Base-by-base conservation (phyloP, 2,888 invertebrate genomes). In the Boloria selene region DNA sequence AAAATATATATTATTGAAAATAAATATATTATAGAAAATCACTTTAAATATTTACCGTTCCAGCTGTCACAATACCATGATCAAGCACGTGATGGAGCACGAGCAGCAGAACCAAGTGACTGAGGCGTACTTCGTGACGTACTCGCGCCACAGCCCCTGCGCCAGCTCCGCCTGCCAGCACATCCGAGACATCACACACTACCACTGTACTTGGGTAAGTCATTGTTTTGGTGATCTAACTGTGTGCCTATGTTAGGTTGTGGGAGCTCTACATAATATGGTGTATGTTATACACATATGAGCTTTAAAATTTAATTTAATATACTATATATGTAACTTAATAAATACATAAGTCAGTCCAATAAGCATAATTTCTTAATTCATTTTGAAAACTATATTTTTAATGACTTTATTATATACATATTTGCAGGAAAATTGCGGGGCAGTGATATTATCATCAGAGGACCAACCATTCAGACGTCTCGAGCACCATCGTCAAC, bases 51-150 rank as follows among this genome's bases (percentile, higher is more conserved):
- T 42, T 18, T 14, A n/a, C 13, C 47, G 18, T 75, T 75, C 14
- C 81, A 94, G 93, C 75, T 93, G 93, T 73, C 93, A 93, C 78
- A 93, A 92, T 51, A 96, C 96, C 10, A 97, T 97, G 73, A 92
- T 96, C 71, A 97, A 97, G 75, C 98, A 98, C 79, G 95, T 97
- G 0, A 93, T 96, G 83, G 96, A 96, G 74, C 98, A 98, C 82
- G 97, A 97, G 77, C 95, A 97, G 67, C 97, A 98, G 84, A 97
- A 96, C 79, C 95, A 96, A 75, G 95, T 97, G 61, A 97, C 96
- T 0, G 96, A 96, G 22, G 95, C 96, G 3, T 95, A 95, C 79
- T 96, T 95, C 81, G 94, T 94, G 81, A 94, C 93, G 0, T 94
- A 94, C 56, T 93, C 94, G 3, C 94, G 95, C 58, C 93, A 94